Base-by-base conservation (phyloP, 2,113 vertebrate species). In the Verasper variegatus region DNA sequence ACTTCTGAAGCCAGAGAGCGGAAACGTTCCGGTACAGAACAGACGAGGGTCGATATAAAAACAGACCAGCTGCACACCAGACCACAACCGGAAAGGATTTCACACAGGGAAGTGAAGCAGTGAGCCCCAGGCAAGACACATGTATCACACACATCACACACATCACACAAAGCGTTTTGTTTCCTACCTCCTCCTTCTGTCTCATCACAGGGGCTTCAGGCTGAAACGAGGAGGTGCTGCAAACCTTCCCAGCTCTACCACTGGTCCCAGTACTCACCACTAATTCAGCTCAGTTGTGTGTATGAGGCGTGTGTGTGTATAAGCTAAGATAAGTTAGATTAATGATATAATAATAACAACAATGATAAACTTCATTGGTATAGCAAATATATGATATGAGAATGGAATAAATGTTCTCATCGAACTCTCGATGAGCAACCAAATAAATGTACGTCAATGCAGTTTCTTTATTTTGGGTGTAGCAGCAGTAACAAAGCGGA, bases 181-280 rank as follows among this genome's bases (percentile, higher is more conserved):
- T 76, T 91, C 92, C 91, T 93, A 93, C 91, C 89, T 94, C 90
- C 86, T 81, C 47, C 35, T 70, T 87, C 54, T 72, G 85, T 85
- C 81, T 82, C 83, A 80, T 87, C 87, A 84, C 74, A 83, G 74
- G 87, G 54, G 82, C 74, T 74, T 86, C 91, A 88, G 86, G 92
- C 71, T 84, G 82, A 86, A 85, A 77, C 70, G 81, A 89, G 68
- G 67, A 83, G 70, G 55, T 37, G 71, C 67, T 74, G 76, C 72
- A 88, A 73, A 81, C 77, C 60, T 76, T 5, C 75, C 82, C 82
- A 81, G 66, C 84, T 67, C 83, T 88, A 89, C 74, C 77, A 74
- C 72, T 47, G 82, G 74, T 92, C 88, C 81, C 71, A 7, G 24
- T 78, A 74, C 24, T 78, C 68, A 66, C 74, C 74, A 70, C 62